These are phyloP conservation scores for Medauroidea extradentata DNA, from an alignment of 1,140 invertebrate genomes.

Conservation along the genomic window DNA sequence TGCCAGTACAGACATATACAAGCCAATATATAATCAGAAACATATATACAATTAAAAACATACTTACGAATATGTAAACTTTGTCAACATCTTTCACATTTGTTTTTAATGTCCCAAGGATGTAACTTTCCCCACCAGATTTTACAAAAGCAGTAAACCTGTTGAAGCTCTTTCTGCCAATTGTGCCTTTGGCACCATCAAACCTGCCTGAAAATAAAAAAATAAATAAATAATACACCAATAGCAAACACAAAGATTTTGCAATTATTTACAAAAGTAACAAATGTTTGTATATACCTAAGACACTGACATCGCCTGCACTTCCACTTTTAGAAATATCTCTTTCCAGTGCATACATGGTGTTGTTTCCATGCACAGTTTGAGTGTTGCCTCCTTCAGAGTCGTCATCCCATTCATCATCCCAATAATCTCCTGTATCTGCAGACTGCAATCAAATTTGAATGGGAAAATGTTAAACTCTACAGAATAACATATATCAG, in stretches of 20 bases:
- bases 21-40: no score
- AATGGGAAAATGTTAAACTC: no score
- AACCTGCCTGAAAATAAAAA: slow-evolving; percentile 1
- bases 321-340: slow-evolving; percentile 12
- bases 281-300: slow-evolving; percentile 14
- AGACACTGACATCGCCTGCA: slow-evolving; percentile 26
- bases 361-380: background rate
- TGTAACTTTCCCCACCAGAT: slow-evolving; percentile 85
- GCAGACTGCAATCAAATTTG: background rate
- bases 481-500: no score
- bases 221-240: background rate
- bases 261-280: background rate
- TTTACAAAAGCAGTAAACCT: slow-evolving; percentile 92
- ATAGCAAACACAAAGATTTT: background rate
- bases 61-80: slow-evolving; percentile 62
- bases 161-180: slow-evolving; percentile 72
- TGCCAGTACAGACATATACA: background rate
- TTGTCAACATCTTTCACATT: slow-evolving; percentile 70
- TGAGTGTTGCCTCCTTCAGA: slow-evolving; percentile 58
- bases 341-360: slow-evolving; percentile 29
- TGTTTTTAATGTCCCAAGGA: slow-evolving; percentile 72
- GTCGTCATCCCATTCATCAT: slow-evolving; percentile 88
- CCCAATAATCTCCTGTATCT: slow-evolving; percentile 59
- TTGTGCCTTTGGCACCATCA: slow-evolving; percentile 52
- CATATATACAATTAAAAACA: background rate